A percentile compares a stretch with the other conserved stretches of the same genome.
These are phyloP conservation scores for Zoanthus solanderi DNA, from an alignment of 92 coral and sea anemone species.

Conservation along the genomic window DNA sequence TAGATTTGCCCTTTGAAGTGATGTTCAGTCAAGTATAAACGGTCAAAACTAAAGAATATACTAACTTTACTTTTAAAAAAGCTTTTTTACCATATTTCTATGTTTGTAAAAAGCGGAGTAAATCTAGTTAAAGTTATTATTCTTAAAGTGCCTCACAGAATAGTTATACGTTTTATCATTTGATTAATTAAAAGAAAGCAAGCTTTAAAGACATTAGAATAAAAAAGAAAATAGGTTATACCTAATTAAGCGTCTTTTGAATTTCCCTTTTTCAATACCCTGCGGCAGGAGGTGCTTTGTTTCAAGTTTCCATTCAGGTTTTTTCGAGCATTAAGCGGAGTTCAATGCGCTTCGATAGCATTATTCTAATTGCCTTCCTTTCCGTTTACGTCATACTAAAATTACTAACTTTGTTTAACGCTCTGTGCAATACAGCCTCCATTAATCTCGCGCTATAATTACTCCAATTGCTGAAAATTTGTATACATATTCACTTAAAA, in stretches of 20 bases:
- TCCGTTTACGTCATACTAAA: constrained; percentile 70
- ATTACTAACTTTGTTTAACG: constrained; percentile 71
- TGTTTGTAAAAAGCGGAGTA: background rate
- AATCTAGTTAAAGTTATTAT: background rate
- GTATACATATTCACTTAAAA: constrained; percentile 86
- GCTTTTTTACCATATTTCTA: background rate
- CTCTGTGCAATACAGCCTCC: constrained; percentile 70
- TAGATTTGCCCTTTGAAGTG: background rate
- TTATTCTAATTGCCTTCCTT: constrained; percentile 68
- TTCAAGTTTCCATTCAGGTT: constrained; percentile 44
- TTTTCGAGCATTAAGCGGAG: constrained; percentile 25
- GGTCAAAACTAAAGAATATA: background rate
- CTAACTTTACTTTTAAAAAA: background rate
- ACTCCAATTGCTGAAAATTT: constrained; percentile 70
- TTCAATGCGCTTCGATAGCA: constrained; percentile 44
- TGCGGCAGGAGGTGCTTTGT: constrained; percentile 59
- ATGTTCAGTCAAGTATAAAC: background rate
- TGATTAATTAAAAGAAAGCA: constrained; percentile 44
- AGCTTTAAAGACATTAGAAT: constrained; percentile 33
- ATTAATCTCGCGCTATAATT: constrained; percentile 77
- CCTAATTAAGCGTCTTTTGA: constrained; percentile 66
- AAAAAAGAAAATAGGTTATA: constrained; percentile 57
- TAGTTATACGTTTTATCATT: constrained; percentile 22
- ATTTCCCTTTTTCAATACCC: constrained; percentile 55
- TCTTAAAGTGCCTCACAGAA: background rate